These are phyloP conservation scores for Caretta caretta DNA, from an alignment of 2,113 vertebrate genomes.

Conservation along the genomic window DNA sequence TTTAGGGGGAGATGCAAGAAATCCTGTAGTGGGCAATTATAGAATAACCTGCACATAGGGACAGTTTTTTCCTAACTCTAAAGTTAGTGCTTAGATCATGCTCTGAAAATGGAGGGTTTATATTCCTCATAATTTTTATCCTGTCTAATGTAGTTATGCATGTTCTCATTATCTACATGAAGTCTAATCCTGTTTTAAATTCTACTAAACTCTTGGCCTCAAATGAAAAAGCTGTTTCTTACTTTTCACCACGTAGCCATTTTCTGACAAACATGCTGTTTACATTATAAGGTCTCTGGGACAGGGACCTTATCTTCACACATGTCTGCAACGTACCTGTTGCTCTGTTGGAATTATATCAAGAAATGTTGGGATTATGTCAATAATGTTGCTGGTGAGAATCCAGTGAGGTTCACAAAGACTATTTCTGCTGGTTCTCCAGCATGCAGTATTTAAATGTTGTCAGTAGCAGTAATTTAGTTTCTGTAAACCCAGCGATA, in stretches of 20 bases:
- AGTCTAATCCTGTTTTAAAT: background rate
- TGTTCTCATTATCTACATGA: background rate
- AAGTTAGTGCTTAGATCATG: background rate
- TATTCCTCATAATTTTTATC: background rate
- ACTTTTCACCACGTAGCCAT: background rate
- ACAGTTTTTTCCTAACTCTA: background rate
- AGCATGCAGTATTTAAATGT: background rate
- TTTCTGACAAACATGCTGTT: background rate
- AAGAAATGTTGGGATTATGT: background rate
- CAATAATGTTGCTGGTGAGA: background rate
- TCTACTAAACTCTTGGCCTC: background rate
- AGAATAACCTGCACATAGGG: background rate
- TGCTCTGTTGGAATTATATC: background rate
- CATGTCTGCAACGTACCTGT: accelerated
- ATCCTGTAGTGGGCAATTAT: background rate
- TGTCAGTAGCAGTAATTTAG: background rate
- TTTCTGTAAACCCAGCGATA: background rate
- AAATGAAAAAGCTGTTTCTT: background rate
- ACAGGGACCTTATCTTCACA: background rate
- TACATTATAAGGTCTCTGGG: background rate
- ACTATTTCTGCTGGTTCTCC: background rate
- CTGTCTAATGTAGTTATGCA: background rate
- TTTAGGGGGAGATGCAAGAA: background rate
- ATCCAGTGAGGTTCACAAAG: background rate
- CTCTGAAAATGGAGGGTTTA: background rate